Conservation (phyloP, 2,113 vertebrate species). For the Thamnophis sirtalis region DNA sequence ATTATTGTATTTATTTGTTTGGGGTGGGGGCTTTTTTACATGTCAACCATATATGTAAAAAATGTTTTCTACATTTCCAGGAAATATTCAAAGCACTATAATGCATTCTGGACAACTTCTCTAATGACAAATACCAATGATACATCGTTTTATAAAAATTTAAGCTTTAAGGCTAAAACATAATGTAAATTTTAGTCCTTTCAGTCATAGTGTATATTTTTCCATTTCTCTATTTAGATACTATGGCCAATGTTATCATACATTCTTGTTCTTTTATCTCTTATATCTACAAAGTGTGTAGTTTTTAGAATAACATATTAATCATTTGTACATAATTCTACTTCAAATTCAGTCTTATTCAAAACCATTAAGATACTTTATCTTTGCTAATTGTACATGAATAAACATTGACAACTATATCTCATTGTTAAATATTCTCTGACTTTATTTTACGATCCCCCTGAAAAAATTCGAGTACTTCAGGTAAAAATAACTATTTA, state of each 20-base stretch:
- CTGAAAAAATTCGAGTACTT: neutral
- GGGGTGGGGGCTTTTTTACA: neutral
- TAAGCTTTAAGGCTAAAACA: neutral
- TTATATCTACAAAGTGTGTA: neutral
- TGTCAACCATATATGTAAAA: neutral
- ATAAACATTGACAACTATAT: neutral
- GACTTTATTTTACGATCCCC: neutral
- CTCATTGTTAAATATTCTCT: neutral
- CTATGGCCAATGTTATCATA: neutral
- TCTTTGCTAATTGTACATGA: neutral
- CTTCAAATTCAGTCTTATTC: neutral
- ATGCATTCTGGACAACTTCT: neutral
- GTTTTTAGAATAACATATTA: neutral
- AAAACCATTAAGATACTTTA: neutral
- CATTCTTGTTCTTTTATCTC: neutral
- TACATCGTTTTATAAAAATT: neutral
- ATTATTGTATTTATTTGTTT: neutral
- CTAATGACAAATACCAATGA: neutral
- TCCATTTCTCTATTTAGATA: neutral
- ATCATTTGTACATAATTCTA: neutral
- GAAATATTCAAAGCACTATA: neutral
- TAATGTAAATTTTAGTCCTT: neutral
- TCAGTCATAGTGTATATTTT: neutral
- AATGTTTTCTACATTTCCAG: too few relatives aligned
- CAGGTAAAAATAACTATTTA: neutral